phyloP scores from a whole-genome alignment of 2,888 invertebrate genomes.

The Limnephilus marmoratus region DNA sequence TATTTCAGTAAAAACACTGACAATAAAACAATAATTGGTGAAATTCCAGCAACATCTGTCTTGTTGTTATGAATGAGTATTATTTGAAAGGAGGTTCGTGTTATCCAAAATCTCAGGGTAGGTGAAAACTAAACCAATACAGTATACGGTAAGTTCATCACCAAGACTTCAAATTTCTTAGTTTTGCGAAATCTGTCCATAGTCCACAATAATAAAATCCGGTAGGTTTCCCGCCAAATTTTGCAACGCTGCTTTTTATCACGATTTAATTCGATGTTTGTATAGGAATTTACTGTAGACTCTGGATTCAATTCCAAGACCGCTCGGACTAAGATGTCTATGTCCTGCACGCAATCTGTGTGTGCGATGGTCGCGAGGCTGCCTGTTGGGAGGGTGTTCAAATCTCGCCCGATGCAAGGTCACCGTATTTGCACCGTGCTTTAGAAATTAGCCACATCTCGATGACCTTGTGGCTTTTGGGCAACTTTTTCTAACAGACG shows the following conservation, averaged over 20 bases:
- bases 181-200: neutral
- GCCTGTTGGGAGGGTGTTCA: neutral
- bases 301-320: neutral
- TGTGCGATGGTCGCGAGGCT: neutral
- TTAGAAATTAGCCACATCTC: conserved; percentile 2
- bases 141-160: too few relatives aligned
- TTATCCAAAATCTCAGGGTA: too few relatives aligned
- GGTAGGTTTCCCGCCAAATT: neutral
- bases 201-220: neutral
- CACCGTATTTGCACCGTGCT: conserved; percentile 1
- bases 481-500: conserved; percentile 18
- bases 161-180: too few relatives aligned
- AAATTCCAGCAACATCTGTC: too few relatives aligned
- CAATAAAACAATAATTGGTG: too few relatives aligned
- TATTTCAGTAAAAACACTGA: too few relatives aligned
- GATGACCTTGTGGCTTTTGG: conserved; percentile 11
- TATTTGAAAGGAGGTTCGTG: too few relatives aligned
- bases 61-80: too few relatives aligned
- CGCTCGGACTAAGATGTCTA: neutral
- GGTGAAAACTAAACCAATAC: too few relatives aligned
- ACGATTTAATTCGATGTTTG: neutral
- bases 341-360: neutral
- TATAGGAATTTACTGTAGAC: neutral
- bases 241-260: neutral
- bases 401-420: neutral